These are phyloP conservation scores for Phoebastria nigripes DNA, from an alignment of 2,797 vertebrate species.

Conservation along the genomic window DNA sequence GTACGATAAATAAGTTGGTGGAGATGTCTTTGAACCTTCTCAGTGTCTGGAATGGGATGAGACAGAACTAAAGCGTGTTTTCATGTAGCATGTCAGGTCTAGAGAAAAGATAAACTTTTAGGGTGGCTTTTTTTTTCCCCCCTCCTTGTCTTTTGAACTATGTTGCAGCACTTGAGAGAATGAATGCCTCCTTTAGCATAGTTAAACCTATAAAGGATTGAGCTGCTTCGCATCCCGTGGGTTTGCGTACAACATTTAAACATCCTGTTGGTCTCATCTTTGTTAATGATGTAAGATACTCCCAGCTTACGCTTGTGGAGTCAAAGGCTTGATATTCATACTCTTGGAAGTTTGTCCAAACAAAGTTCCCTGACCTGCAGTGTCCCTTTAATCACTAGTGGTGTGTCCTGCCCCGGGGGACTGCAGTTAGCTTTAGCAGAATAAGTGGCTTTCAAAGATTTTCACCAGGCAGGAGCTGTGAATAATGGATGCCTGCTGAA, in stretches of 20 bases:
- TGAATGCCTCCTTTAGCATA: neutral
- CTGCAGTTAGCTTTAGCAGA: neutral
- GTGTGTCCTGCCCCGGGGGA: neutral
- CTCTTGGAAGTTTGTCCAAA: neutral
- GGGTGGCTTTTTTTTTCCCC: accelerated
- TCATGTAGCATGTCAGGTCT: neutral
- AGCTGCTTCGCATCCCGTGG: neutral
- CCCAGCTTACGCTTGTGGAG: neutral
- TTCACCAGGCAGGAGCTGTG: neutral
- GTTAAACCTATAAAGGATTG: neutral
- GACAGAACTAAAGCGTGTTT: neutral
- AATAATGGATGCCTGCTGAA: neutral
- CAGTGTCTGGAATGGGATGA: neutral
- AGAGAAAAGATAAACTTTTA: neutral
- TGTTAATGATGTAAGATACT: neutral
- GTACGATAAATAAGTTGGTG: neutral
- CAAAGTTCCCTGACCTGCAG: neutral
- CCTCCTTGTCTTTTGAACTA: neutral
- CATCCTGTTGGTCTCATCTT: neutral
- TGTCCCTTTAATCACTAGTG: neutral
- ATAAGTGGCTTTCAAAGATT: neutral
- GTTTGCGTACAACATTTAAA: accelerated
- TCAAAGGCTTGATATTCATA: neutral
- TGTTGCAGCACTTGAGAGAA: neutral
- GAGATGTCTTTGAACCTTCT: neutral